Evolutionary conservation across 2,888 invertebrate species (phyloP), one percentile per base, ranked within the genome.

Genomic region (Thecophora atra): DNA sequence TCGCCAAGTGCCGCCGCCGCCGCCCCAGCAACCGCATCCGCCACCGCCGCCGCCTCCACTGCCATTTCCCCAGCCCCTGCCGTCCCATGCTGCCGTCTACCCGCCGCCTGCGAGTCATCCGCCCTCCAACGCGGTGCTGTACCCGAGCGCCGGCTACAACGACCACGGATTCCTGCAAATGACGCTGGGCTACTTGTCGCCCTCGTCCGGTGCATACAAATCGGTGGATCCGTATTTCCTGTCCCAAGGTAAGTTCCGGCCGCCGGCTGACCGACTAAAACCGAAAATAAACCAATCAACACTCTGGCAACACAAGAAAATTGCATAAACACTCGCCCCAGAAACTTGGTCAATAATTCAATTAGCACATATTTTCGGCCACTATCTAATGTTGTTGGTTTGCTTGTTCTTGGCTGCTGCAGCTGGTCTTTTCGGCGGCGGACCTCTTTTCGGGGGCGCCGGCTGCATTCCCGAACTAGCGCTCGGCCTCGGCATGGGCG

Each of bases 191-290:
- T 92, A 92, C 81, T 81, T 92, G 64, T 90, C 90, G 60, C 89
- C 91, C 0, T 84, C 86, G 42, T 84, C 87, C 28, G 91, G 91
- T 1, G 90, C 91, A 1, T 92, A 92, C 79, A 92, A 92, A 82
- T 89, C 89, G 37, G 91, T 92, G 75, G 91, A 92, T 76, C 92
- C 92, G 0, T 92, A 92, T 82, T 92, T 92, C 85, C 82, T 92
- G 65, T 90, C 91, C 51, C 92, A 92, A 90, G 92, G 92, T 91
- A 87, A 76, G 80, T 73, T 51, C 0, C n/a, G 37, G 21, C 19
- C 8, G 6, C 19, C 54, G 21, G 13, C 21, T 13, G 24, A 65
- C 21, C 26, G 21, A 44, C 28, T 17, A 60, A 60, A n/a, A n/a
- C n/a, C 30, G 1, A 30, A 30, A 70, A 65, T 28, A 58, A 66